phyloP scores from a whole-genome alignment of 2,888 invertebrate species.

The Coecobrya sp. region DNA sequence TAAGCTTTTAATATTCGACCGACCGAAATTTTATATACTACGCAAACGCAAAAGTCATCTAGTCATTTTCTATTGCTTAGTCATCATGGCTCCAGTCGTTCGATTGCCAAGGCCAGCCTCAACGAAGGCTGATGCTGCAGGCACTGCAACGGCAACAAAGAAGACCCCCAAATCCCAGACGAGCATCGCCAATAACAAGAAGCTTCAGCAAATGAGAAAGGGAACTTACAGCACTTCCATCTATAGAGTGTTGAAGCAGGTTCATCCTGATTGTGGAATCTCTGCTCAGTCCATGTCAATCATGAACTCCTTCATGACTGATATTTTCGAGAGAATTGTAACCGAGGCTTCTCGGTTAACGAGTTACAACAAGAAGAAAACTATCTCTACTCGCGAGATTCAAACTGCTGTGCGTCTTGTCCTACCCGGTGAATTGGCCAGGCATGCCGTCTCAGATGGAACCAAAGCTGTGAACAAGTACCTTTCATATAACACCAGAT shows the following conservation, averaged over 20 bases:
- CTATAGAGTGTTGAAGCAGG: conserved; percentile 88
- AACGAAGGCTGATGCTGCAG: too few species aligned
- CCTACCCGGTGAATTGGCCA: conserved; percentile 87
- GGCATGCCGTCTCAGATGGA: conserved; percentile 88
- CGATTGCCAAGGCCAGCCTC: too few species aligned
- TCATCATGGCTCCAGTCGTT: too few species aligned
- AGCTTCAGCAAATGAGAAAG: too few species aligned
- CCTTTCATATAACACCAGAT: conserved; percentile 87
- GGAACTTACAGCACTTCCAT: too few species aligned
- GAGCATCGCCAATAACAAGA: too few species aligned
- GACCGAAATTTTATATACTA: too few species aligned
- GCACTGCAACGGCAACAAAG: too few species aligned
- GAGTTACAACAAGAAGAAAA: conserved; percentile 88
- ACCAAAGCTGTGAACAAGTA: conserved; percentile 88
- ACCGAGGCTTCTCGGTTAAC: conserved; percentile 87
- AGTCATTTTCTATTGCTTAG: too few species aligned
- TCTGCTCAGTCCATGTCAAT: conserved; percentile 87
- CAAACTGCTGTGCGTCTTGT: conserved; percentile 87
- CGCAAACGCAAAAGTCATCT: too few species aligned
- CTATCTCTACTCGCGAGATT: conserved; percentile 89
- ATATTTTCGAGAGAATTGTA: conserved; percentile 89
- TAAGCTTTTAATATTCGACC: too few species aligned
- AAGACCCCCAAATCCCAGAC: too few species aligned
- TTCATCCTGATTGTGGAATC: conserved; percentile 88
- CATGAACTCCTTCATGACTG: conserved; percentile 89